These are phyloP conservation scores for Leucoraja ocellata DNA, from an alignment of 2,797 vertebrate species.

Conservation along the genomic window DNA sequence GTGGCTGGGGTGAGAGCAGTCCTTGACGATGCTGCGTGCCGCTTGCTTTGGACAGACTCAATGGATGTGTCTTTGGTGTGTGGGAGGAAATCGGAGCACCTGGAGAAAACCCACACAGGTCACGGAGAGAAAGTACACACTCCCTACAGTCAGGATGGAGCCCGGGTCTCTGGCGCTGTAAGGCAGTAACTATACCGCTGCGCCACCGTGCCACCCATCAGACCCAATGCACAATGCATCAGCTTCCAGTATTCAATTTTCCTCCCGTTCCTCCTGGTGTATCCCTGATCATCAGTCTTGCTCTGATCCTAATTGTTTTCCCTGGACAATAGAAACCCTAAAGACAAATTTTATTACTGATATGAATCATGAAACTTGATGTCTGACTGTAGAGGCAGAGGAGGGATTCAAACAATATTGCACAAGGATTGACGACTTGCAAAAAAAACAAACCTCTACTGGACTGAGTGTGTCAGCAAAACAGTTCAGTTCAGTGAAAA, in stretches of 20 bases:
- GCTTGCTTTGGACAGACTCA: too few relatives aligned
- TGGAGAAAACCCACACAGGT: too few relatives aligned
- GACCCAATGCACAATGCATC: background rate
- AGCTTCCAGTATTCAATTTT: background rate
- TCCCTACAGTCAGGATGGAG: too few relatives aligned
- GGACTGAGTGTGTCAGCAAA: background rate
- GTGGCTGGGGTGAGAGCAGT: too few relatives aligned
- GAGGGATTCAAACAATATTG: background rate
- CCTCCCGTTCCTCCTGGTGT: background rate
- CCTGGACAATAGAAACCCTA: background rate
- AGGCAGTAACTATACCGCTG: too few relatives aligned
- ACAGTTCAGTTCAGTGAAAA: background rate
- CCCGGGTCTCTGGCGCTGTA: too few relatives aligned
- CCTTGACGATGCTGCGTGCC: too few relatives aligned
- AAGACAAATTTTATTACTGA: background rate
- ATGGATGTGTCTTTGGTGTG: too few relatives aligned
- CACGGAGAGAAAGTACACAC: too few relatives aligned
- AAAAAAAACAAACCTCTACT: background rate
- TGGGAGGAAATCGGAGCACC: too few relatives aligned
- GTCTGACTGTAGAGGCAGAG: background rate
- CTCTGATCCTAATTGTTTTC: slow-evolving; percentile 14
- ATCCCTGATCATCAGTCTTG: background rate
- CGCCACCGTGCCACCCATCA: background rate
- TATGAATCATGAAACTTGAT: background rate
- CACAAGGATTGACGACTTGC: background rate